Conservation (phyloP, 2,113 vertebrate species). For the Amphiprion percula region DNA sequence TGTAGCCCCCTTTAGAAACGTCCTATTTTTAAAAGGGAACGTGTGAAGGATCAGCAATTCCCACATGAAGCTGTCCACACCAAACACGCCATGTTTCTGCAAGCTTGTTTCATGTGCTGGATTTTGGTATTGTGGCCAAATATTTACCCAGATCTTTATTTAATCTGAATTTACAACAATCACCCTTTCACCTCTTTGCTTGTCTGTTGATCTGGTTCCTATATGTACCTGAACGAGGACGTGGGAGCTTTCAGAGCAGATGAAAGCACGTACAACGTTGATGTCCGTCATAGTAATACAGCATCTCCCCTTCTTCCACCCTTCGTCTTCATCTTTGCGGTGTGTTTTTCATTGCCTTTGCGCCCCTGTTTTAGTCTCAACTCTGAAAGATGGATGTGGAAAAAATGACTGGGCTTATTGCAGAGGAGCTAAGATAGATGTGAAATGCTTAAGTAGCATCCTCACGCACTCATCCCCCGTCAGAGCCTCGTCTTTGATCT, state of each 20-base stretch:
- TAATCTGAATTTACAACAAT: conserved; percentile 12
- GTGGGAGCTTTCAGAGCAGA: conserved; percentile 35
- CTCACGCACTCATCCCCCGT: conserved; percentile 15
- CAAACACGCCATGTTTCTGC: conserved; percentile 19
- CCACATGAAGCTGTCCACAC: conserved; percentile 51
- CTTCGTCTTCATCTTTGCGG: not conserved
- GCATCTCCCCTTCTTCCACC: conserved; percentile 5
- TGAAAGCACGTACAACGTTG: conserved; percentile 51
- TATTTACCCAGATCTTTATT: conserved; percentile 52
- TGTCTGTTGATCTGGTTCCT: conserved; percentile 52
- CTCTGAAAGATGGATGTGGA: conserved; percentile 12
- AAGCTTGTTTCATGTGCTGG: conserved; percentile 23
- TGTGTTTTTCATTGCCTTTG: conserved; percentile 4
- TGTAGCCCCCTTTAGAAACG: conserved; percentile 27
- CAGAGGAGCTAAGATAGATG: conserved; percentile 7
- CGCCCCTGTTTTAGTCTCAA: not conserved
- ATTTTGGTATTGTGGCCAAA: conserved; percentile 27
- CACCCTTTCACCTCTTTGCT: conserved; percentile 3
- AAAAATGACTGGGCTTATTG: conserved; percentile 21
- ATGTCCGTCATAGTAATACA: conserved; percentile 51
- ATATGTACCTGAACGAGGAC: conserved; percentile 28
- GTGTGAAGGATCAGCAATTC: conserved; percentile 12
- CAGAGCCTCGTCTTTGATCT: conserved; percentile 54
- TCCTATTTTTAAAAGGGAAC: conserved; percentile 32
- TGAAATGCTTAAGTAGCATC: conserved; percentile 42